Conservation (phyloP, 1,140 invertebrate species). For the Nasonia giraulti region DNA sequence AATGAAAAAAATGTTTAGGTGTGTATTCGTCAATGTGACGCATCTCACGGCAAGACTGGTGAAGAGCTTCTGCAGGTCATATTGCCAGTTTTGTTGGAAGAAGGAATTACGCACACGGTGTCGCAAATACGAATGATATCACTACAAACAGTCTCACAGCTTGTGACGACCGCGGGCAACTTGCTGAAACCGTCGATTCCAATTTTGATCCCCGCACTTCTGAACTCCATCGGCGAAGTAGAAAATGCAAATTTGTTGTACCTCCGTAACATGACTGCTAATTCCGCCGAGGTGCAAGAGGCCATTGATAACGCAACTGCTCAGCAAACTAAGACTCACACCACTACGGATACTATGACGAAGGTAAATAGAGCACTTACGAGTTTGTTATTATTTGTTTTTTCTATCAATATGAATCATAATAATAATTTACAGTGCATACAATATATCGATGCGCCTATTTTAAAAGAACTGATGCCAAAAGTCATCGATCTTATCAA, state of each 20-base stretch:
- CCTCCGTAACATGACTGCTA: constrained; percentile 83
- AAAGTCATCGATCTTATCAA: constrained; percentile 89
- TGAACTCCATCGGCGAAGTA: constrained; percentile 89
- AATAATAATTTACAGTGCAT: constrained; percentile 81
- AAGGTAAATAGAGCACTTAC: constrained; percentile 74
- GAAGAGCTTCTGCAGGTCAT: constrained; percentile 85
- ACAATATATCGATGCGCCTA: constrained; percentile 85
- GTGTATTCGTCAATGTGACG: constrained; percentile 85
- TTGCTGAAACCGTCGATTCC: constrained; percentile 87
- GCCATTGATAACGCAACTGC: constrained; percentile 85
- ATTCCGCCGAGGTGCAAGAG: constrained; percentile 80
- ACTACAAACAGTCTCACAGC: constrained; percentile 87
- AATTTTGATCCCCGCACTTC: constrained; percentile 86
- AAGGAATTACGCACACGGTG: constrained; percentile 86
- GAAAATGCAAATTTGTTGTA: constrained; percentile 88
- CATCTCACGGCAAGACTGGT: constrained; percentile 85
- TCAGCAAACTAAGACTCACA: constrained; percentile 85
- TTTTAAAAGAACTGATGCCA: constrained; percentile 86
- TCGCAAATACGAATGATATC: constrained; percentile 87
- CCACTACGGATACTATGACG: constrained; percentile 91
- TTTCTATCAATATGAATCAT: not conserved
- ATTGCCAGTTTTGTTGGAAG: constrained; percentile 86
- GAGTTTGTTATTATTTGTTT: not conserved
- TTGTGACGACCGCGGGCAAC: constrained; percentile 86
- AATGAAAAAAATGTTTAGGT: constrained; percentile 72